Conservation (phyloP, 2,888 invertebrate species). For the Drosophila mimica region DNA sequence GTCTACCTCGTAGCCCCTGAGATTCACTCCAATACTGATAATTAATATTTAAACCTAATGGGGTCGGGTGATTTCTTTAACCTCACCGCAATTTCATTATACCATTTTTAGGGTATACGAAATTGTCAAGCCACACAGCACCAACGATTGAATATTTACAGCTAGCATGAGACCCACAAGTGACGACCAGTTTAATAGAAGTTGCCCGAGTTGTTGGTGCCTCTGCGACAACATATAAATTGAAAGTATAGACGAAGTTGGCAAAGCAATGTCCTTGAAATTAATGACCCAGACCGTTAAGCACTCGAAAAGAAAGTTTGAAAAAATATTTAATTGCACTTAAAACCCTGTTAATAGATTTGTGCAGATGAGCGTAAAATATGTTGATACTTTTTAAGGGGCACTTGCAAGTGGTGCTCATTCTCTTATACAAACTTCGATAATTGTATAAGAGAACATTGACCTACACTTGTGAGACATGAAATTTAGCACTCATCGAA, state of each 20-base stretch:
- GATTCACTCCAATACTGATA: too few species aligned
- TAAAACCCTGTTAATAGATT: conserved; percentile 25
- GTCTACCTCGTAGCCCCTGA: too few species aligned
- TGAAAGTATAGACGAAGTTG: conserved; percentile 35
- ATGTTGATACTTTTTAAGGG: conserved; percentile 14
- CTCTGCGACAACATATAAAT: conserved; percentile 50
- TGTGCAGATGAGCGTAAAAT: conserved; percentile 7
- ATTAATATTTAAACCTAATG: too few species aligned
- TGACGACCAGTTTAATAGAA: conserved; percentile 17
- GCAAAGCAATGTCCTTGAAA: conserved; percentile 48
- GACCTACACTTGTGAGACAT: not conserved
- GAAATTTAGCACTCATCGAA: not conserved
- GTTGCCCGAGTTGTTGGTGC: conserved; percentile 20
- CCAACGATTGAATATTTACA: conserved; percentile 70
- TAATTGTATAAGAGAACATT: conserved; percentile 20
- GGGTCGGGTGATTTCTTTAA: not conserved
- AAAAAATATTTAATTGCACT: conserved; percentile 54
- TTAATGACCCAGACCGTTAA: conserved; percentile 55
- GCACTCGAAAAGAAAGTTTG: conserved; percentile 43
- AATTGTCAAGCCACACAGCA: not conserved
- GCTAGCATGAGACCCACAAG: conserved; percentile 40
- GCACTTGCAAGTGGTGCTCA: not conserved
- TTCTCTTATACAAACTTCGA: conserved; percentile 28
- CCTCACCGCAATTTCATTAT: not conserved
- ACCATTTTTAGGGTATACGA: not conserved